Evolutionary conservation across 1,140 invertebrate genomes (phyloP), one percentile per base, ranked within the genome.

Genomic region (Eriocheir sinensis): DNA sequence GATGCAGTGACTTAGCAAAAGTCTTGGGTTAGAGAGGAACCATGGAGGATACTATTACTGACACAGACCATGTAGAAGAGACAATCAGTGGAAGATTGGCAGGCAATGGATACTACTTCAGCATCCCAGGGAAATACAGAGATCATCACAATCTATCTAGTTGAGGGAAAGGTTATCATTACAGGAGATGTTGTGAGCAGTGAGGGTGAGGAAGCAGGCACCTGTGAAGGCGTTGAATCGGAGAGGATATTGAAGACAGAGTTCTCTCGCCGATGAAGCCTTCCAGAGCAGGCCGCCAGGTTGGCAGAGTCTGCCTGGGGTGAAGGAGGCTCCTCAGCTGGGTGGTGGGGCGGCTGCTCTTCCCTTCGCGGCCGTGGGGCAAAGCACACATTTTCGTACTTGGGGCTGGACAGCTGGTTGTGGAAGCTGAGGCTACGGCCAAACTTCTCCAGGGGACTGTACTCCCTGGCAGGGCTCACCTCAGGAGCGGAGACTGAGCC

Each of bases 381-480:
- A 60, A 96, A 95, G 93, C 96, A 96, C 30, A 95, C 95, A 94
- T 96, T 96, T 53, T 96, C 95, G 95, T 95, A 96, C 85, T 96
- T 96, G 32, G 96, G 96, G 79, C 96, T 96, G 3, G 96, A 96
- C n/a, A 96, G 95, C 79, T 96, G 95, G 88, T 96, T 96, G 60
- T 96, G 96, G 83, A 96, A 96, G 83, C 96, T 96, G 36, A 96
- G 79, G 93, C 95, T 96, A 40, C 95, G 93, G 83, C 91, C 94
- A 60, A 96, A 96, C 72, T 93, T 94, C 48, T 96, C 93, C 32
- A 95, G 94, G 8, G 90, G 95, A 83, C 93, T 94, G 85, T 95
- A 95, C 86, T 96, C 95, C 89, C 95, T 95, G 32, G 95, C 94
- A 9, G 95, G 95, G 93, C 95, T 96, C 17, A 96, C 95, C 86